Base-by-base conservation (phyloP, 2,113 vertebrate genomes). In the Capra hircus region DNA sequence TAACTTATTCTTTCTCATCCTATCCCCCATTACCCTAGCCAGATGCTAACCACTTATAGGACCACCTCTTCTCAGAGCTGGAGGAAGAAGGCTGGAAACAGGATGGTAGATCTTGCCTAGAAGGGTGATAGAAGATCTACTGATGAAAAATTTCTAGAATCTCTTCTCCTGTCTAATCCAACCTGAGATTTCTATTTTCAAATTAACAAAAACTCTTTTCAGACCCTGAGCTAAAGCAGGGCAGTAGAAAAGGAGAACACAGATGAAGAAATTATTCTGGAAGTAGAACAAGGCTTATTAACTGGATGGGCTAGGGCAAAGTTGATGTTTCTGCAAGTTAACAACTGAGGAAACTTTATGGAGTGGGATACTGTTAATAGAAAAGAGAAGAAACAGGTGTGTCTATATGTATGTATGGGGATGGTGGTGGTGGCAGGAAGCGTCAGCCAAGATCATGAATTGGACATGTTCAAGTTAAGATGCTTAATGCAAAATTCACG, bases 131-230 rank as follows among this genome's bases (percentile, higher is more conserved):
- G 21, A 71, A 77, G 53, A 92, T 43, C 60, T 84, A 90, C 25
- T 74, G 36, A 90, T 10, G 11, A 23, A 64, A 80, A 53, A 40
- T 59, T 85, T 88, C 50, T 64, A 91, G 83, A 97, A 53, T 84
- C 52, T 40, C 33, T 19, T 93, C 86, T 92, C 85, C 60, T 36
- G 5, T 67, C 91, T 95, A 67, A 96, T 53, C 14, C 28, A 88
- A 80, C n/a, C 36, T 80, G 71, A 89, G 48, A 81, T 62, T 87
- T 55, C 25, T 83, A 67, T 78, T 90, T 81, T 94, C 81, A 74
- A 74, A 93, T 50, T 91, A 91, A 83, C 52, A 93, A 93, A 95
- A 88, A 80, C 81, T 91, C 67, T 88, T 94, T 53, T 74, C 6
- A 87, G 74, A 62, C 28, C 25, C 71, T 62, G 36, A 62, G 30